Conservation (phyloP, 2,797 vertebrate genomes). For the Cyclura pinguis region DNA sequence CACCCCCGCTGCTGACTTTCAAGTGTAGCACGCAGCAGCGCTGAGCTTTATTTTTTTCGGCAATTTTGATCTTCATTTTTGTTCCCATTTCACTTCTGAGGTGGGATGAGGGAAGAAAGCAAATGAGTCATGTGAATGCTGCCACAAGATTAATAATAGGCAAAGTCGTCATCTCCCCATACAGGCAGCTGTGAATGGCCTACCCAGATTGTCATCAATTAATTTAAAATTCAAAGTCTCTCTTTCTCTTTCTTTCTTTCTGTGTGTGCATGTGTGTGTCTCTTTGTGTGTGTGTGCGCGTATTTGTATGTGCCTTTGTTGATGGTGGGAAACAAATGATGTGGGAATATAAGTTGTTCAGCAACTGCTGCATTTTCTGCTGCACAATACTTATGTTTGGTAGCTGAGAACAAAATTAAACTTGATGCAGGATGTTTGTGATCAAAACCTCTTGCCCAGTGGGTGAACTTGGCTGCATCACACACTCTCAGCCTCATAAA, state of each 20-base stretch:
- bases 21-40: constrained; percentile 28
- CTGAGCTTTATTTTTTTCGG: constrained; percentile 35
- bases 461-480: too few relatives aligned
- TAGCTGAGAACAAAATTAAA: constrained; percentile 48
- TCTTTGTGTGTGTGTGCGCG: neutral
- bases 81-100: constrained; percentile 68
- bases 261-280: constrained; percentile 20
- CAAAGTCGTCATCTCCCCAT: constrained; percentile 77
- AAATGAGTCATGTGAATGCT: constrained; percentile 78
- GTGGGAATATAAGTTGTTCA: constrained; percentile 63
- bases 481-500: too few relatives aligned
- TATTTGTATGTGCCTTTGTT: constrained; percentile 23
- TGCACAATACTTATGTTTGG: constrained; percentile 73
- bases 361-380: constrained; percentile 76
- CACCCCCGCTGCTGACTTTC: neutral
- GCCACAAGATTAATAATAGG: constrained; percentile 78
- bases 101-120: constrained; percentile 42
- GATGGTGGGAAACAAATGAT: too few relatives aligned
- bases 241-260: constrained; percentile 39
- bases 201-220: constrained; percentile 77
- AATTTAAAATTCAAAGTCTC: constrained; percentile 74
- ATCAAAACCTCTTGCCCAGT: constrained; percentile 23
- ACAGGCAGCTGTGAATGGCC: constrained; percentile 71
- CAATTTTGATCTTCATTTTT: constrained; percentile 66
- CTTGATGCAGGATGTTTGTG: neutral